These are phyloP conservation scores for Chrysolina oricalcia DNA, from an alignment of 2,888 invertebrate genomes.

Conservation along the genomic window DNA sequence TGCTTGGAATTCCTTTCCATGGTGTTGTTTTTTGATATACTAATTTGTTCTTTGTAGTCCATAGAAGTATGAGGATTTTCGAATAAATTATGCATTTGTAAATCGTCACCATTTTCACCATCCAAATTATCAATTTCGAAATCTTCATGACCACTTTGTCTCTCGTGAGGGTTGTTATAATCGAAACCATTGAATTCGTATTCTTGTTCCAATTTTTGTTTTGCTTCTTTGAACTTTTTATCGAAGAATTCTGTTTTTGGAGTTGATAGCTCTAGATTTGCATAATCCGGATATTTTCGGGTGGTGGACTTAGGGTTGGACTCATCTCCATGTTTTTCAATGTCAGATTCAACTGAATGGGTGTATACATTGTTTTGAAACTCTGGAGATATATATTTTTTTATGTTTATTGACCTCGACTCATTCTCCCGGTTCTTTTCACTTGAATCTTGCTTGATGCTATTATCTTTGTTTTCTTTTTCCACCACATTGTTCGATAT, in stretches of 20 bases:
- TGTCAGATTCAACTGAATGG: constrained; percentile 72
- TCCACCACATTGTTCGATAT: not conserved
- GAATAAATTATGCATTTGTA: constrained; percentile 54
- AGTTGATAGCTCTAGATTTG: constrained; percentile 71
- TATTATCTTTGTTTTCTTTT: constrained; percentile 44
- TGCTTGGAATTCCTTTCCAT: constrained; percentile 62
- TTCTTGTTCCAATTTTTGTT: constrained; percentile 74
- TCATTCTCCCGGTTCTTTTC: constrained; percentile 51
- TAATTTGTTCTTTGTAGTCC: constrained; percentile 61
- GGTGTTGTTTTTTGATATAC: constrained; percentile 62
- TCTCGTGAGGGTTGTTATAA: constrained; percentile 32
- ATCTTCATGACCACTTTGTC: constrained; percentile 41
- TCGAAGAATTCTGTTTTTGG: constrained; percentile 75
- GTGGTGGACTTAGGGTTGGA: constrained; percentile 50
- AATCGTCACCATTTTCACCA: constrained; percentile 50
- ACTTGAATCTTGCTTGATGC: constrained; percentile 25
- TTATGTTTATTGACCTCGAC: constrained; percentile 66
- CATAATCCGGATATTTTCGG: constrained; percentile 39
- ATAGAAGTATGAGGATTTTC: constrained; percentile 59
- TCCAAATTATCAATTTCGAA: constrained; percentile 47
- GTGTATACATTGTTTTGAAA: constrained; percentile 75
- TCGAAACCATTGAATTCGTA: constrained; percentile 59
- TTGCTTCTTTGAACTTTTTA: constrained; percentile 73
- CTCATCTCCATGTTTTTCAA: constrained; percentile 63
- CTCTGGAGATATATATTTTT: constrained; percentile 74